These are phyloP conservation scores for Cerastoderma edule DNA, from an alignment of 2,888 invertebrate genomes.

Conservation along the genomic window DNA sequence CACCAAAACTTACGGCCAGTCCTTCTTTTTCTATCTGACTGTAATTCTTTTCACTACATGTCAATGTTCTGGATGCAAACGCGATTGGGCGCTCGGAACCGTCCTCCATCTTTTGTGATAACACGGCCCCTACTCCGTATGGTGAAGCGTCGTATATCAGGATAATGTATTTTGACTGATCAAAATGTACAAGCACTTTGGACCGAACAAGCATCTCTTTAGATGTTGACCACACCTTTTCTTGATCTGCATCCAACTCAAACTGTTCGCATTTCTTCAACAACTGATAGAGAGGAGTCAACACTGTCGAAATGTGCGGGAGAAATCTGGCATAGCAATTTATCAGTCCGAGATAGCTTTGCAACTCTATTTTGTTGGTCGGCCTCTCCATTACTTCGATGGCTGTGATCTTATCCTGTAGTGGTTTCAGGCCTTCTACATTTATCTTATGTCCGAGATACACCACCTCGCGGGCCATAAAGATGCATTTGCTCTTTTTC, in stretches of 20 bases:
- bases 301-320: slow-evolving; percentile 48
- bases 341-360: slow-evolving; percentile 71
- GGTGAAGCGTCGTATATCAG: slow-evolving; percentile 82
- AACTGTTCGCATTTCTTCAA: slow-evolving; percentile 54
- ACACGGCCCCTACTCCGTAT: slow-evolving; percentile 78
- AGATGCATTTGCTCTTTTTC: slow-evolving; percentile 65
- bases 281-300: slow-evolving; percentile 67
- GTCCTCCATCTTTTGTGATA: slow-evolving; percentile 50
- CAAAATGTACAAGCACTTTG: slow-evolving; percentile 75
- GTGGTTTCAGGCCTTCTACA: slow-evolving; percentile 60
- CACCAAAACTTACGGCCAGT: slow-evolving; percentile 56
- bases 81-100: slow-evolving; percentile 45
- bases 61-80: slow-evolving; percentile 43
- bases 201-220: slow-evolving; percentile 56
- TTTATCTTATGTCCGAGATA: slow-evolving; percentile 67
- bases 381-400: slow-evolving; percentile 69
- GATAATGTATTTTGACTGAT: slow-evolving; percentile 70
- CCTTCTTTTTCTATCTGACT: slow-evolving; percentile 66
- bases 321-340: slow-evolving; percentile 61
- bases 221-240: slow-evolving; percentile 56
- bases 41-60: slow-evolving; percentile 61
- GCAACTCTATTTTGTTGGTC: slow-evolving; percentile 65
- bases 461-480: slow-evolving; percentile 53
- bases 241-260: slow-evolving; percentile 41
- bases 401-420: slow-evolving; percentile 61